Conservation (phyloP, 64 coral and sea anemone genomes). For the Actinia tenebrosa region DNA sequence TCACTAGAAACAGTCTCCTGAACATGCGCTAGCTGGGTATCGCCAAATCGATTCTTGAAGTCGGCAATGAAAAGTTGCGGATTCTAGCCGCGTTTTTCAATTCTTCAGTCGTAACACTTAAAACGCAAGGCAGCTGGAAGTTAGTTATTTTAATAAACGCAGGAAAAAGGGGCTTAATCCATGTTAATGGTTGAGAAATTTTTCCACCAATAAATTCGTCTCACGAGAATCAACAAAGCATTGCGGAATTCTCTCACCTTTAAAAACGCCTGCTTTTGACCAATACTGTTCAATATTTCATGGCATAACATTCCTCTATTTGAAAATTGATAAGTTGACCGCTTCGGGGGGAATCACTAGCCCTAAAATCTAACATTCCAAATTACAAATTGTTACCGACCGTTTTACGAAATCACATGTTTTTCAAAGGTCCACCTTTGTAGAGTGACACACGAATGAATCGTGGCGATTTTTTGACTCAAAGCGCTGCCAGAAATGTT, state of each 20-base stretch:
- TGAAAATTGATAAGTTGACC: slow-evolving; percentile 11
- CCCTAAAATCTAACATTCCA: slow-evolving; percentile 3
- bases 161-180: background rate
- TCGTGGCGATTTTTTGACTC: background rate
- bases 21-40: background rate
- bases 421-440: background rate
- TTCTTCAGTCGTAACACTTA: background rate
- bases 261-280: background rate
- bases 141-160: background rate
- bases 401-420: slow-evolving; percentile 3
- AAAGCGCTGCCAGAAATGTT: background rate
- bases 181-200: background rate
- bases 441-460: background rate
- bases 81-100: background rate
- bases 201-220: slow-evolving; percentile 5
- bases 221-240: background rate
- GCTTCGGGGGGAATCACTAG: background rate
- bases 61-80: background rate
- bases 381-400: background rate
- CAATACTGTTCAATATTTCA: slow-evolving; percentile 52
- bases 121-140: background rate
- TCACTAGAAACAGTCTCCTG: background rate
- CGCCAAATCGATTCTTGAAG: background rate
- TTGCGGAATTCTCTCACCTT: background rate
- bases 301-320: slow-evolving; percentile 44